phyloP scores from a whole-genome alignment of 2,113 vertebrate species.

The Catharus minimus region DNA sequence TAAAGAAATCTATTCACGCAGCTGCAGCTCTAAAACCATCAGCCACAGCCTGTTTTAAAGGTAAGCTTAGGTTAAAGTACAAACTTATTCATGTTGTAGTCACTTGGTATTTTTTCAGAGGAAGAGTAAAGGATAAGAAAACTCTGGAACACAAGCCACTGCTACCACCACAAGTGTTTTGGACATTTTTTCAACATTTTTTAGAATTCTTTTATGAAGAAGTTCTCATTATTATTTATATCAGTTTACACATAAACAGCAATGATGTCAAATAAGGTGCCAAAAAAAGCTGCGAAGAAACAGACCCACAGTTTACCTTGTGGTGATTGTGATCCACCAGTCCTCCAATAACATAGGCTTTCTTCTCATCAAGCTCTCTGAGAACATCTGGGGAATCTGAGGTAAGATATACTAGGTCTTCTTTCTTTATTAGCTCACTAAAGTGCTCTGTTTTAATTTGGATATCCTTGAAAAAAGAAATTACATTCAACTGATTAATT shows the following conservation, averaged over 20 bases:
- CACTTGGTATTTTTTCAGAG: not conserved
- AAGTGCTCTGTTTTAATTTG: slow-evolving; percentile 86
- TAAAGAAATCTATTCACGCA: not conserved
- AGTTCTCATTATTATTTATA: not conserved
- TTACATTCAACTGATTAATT: not conserved
- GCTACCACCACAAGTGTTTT: not conserved
- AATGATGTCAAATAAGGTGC: not conserved
- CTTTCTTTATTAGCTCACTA: slow-evolving; percentile 83
- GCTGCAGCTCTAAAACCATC: not conserved
- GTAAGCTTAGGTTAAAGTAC: not conserved
- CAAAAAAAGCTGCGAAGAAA: not conserved
- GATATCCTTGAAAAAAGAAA: slow-evolving; percentile 83
- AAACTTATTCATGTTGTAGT: not conserved
- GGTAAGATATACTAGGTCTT: slow-evolving; percentile 92
- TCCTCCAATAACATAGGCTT: slow-evolving; percentile 95
- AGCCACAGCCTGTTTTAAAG: not conserved
- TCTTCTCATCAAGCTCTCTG: slow-evolving; percentile 86
- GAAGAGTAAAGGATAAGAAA: not conserved
- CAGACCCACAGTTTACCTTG: slow-evolving; percentile 79
- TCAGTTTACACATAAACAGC: not conserved
- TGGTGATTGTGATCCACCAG: slow-evolving; percentile 98
- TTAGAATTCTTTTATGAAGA: not conserved
- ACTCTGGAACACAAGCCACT: not conserved
- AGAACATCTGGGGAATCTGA: slow-evolving; percentile 94
- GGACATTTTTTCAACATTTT: not conserved